phyloP scores from a whole-genome alignment of 2,113 vertebrate genomes.

The Neotoma lepida region DNA sequence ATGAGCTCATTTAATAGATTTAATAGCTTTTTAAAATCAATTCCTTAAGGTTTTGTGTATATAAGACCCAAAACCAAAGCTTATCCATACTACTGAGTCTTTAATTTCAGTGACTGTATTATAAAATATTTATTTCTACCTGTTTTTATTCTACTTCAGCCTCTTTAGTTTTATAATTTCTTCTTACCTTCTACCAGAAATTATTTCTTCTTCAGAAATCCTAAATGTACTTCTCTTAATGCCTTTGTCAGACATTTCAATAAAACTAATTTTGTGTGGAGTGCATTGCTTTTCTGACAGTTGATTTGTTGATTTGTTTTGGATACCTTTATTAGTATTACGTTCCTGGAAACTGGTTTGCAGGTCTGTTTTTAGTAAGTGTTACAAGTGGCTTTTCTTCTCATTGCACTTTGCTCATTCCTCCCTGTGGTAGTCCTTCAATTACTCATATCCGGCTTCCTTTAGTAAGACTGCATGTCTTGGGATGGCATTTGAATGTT shows the following conservation, averaged over 20 bases:
- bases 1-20: background rate
- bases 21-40: background rate
- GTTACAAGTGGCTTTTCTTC: conserved; percentile 27
- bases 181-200: conserved; percentile 39
- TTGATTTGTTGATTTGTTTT: conserved; percentile 3
- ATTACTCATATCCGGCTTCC: background rate
- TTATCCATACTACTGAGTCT: conserved; percentile 2
- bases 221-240: conserved; percentile 42
- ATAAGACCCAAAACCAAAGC: background rate
- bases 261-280: conserved; percentile 39
- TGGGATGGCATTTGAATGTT: background rate
- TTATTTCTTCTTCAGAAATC: conserved; percentile 46
- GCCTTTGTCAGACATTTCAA: background rate
- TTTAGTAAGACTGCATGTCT: background rate
- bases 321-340: conserved; percentile 17
- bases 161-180: conserved; percentile 34
- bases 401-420: conserved; percentile 30
- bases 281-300: background rate
- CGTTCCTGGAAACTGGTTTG: conserved; percentile 42
- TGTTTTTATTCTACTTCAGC: conserved; percentile 38
- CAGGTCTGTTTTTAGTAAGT: background rate
- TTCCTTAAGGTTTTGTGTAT: conserved; percentile 26
- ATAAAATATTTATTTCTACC: background rate
- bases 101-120: conserved; percentile 42
- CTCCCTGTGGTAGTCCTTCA: background rate